A percentile compares a stretch with the other conserved stretches of the same genome.
phyloP scores from a whole-genome alignment of 2,113 vertebrate species.

The Entelurus aequoreus region DNA sequence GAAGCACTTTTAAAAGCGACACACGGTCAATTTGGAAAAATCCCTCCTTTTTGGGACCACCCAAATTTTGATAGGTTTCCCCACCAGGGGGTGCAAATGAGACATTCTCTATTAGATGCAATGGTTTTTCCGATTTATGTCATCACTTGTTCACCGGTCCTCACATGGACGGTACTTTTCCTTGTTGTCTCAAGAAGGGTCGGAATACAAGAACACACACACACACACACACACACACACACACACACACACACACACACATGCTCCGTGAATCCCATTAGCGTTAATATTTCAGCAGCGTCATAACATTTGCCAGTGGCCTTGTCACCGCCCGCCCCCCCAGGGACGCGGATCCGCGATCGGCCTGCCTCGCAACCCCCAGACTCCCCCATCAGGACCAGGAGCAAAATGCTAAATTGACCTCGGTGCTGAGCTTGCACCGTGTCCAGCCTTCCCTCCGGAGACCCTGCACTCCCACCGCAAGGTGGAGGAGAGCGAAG shows the following conservation, averaged over 20 bases:
- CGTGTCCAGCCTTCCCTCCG: conserved; percentile 29
- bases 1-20: no score
- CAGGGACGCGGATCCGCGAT: conserved; percentile 43
- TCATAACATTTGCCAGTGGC: conserved; percentile 43
- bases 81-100: no score
- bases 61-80: no score
- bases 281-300: conserved; percentile 66
- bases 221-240: conserved; percentile 3
- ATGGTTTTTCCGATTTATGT: no score
- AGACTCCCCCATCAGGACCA: conserved; percentile 25
- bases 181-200: no score
- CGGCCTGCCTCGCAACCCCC: conserved; percentile 21
- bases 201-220: no score
- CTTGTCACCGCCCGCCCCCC: conserved; percentile 49
- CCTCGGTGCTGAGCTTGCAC: conserved; percentile 35
- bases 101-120: no score
- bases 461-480: conserved; percentile 4
- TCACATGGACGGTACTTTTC: no score
- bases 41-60: no score
- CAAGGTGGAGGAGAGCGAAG: conserved; percentile 11
- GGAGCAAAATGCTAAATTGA: conserved; percentile 37
- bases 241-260: conserved; percentile 9
- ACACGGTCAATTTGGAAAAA: no score
- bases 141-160: no score
- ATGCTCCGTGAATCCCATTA: conserved; percentile 40